These are phyloP conservation scores for Lapara coniferarum DNA, from an alignment of 2,888 invertebrate species.

Conservation along the genomic window DNA sequence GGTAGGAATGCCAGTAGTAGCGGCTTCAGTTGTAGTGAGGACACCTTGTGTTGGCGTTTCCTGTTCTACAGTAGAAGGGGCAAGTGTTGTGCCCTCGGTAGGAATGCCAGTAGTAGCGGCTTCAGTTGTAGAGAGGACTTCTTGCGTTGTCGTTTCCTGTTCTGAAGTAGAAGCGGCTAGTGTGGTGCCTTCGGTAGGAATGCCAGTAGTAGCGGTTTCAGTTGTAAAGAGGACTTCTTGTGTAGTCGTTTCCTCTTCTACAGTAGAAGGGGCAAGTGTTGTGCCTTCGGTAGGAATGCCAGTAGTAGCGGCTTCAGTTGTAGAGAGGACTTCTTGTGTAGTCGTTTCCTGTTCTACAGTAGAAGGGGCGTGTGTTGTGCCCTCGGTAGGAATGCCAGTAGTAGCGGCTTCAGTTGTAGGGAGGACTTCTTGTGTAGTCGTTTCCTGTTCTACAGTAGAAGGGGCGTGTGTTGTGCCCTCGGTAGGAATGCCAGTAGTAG, in stretches of 20 bases:
- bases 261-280: too few species aligned
- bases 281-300: too few species aligned
- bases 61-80: too few species aligned
- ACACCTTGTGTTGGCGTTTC: too few species aligned
- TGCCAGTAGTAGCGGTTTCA: not conserved
- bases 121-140: not conserved
- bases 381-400: not conserved
- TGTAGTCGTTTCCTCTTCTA: too few species aligned
- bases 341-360: slow-evolving; percentile 9
- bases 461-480: not conserved
- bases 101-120: slow-evolving; percentile 9
- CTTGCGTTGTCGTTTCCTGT: not conserved
- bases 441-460: not conserved
- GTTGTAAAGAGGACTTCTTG: too few species aligned
- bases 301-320: too few species aligned
- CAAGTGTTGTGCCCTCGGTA: not conserved
- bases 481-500: not conserved
- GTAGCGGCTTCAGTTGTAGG: not conserved
- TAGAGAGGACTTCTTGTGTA: not conserved
- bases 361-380: not conserved
- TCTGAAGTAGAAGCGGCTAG: not conserved
- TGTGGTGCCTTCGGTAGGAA: not conserved
- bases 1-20: not conserved
- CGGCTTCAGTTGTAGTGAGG: too few species aligned
- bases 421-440: not conserved